These are phyloP conservation scores for Porites rus DNA, from an alignment of 92 coral and sea anemone species.

Conservation along the genomic window DNA sequence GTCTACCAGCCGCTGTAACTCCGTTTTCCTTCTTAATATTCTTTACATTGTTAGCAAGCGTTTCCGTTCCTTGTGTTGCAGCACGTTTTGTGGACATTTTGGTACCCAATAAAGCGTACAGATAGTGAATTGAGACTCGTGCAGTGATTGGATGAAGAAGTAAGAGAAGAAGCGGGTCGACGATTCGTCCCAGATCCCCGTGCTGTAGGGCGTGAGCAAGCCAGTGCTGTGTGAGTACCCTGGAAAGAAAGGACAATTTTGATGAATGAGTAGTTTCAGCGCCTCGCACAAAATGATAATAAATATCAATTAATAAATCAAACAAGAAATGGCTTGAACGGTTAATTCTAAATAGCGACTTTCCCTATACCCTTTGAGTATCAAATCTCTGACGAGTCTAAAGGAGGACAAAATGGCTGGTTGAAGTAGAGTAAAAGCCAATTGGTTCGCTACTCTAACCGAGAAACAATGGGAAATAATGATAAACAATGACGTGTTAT, in stretches of 20 bases:
- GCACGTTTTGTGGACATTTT: constrained; percentile 19
- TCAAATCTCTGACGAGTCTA: no score
- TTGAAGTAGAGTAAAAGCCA: no score
- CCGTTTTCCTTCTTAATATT: background rate
- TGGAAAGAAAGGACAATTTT: constrained; percentile 9
- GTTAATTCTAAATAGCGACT: no score
- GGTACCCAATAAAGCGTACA: constrained; percentile 55
- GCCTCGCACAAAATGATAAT: no score
- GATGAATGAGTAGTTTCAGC: no score
- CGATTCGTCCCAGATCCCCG: constrained; percentile 97
- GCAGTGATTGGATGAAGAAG: constrained; percentile 96
- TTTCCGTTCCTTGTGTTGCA: background rate
- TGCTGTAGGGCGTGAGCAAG: constrained; percentile 97
- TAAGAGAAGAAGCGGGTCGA: constrained; percentile 88
- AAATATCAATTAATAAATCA: no score
- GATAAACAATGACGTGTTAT: no score
- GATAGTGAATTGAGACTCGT: constrained; percentile 83
- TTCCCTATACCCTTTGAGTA: no score
- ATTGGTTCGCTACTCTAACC: no score
- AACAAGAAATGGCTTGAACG: no score
- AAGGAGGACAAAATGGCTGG: no score
- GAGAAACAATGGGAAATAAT: no score
- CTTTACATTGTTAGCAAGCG: background rate
- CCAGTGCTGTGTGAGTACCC: constrained; percentile 94
- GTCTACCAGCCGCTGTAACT: background rate